Percentiles rank a stretch among this genome's conserved stretches.
Conservation (phyloP, 2,113 vertebrate species). For the Plestiodon gilberti region DNA sequence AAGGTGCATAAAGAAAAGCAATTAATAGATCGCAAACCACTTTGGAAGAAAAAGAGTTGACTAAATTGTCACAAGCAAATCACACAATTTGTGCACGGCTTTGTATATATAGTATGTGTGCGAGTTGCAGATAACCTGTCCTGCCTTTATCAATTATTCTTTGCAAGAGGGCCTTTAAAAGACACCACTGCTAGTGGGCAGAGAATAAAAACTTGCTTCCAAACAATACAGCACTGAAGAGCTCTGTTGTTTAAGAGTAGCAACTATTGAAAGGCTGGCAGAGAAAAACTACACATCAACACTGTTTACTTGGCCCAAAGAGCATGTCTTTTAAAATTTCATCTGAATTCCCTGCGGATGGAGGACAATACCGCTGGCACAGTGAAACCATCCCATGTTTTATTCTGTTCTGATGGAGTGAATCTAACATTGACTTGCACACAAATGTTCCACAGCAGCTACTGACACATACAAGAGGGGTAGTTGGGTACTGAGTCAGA, state of each 20-base stretch:
- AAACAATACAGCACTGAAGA: background rate
- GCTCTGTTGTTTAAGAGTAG: background rate
- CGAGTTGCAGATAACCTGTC: conserved; percentile 1
- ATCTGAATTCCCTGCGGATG: background rate
- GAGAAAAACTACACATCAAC: background rate
- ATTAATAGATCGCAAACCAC: conserved; percentile 34
- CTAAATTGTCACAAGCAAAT: conserved; percentile 41
- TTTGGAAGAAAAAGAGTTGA: conserved; percentile 31
- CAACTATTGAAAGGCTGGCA: conserved; percentile 5
- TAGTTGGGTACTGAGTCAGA: background rate
- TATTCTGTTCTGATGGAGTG: background rate
- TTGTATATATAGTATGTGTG: background rate
- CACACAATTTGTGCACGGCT: background rate
- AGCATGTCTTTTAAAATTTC: background rate
- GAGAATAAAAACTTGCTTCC: conserved; percentile 29
- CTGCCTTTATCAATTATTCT: conserved; percentile 6
- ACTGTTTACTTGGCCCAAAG: background rate
- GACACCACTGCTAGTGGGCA: conserved; percentile 2
- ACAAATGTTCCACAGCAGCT: background rate
- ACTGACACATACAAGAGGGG: no score
- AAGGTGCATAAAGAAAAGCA: conserved; percentile 40
- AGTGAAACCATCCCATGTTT: background rate
- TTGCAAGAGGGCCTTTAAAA: conserved; percentile 39
- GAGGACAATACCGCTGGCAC: background rate
- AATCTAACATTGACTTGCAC: background rate